These are phyloP conservation scores for Ceyx melanurus DNA, from an alignment of 2,113 vertebrate genomes.

Conservation along the genomic window DNA sequence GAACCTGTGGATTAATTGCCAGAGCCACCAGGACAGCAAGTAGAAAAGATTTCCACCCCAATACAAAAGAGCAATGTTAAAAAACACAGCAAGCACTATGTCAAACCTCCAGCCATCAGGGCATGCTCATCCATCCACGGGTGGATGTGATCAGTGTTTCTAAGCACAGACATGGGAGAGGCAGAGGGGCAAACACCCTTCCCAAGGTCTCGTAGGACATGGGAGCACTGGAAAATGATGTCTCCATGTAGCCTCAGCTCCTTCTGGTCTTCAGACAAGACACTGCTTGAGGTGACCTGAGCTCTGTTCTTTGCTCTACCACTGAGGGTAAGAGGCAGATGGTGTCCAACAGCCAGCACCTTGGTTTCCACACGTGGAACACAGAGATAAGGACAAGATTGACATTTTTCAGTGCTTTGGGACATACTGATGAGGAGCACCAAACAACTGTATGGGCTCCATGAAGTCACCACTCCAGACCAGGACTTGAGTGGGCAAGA, in stretches of 20 bases:
- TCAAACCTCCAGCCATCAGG: background rate
- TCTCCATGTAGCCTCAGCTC: background rate
- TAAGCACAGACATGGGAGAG: background rate
- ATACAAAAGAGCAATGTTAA: background rate
- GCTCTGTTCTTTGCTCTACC: background rate
- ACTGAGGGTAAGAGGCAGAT: background rate
- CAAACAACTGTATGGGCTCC: background rate
- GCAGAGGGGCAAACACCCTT: background rate
- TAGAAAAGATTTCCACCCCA: background rate
- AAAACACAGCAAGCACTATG: background rate
- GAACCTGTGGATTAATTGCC: background rate
- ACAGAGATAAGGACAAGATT: background rate
- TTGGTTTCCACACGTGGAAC: fast-evolving
- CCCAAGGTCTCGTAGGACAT: background rate
- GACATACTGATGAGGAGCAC: background rate
- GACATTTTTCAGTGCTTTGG: background rate
- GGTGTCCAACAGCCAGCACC: background rate
- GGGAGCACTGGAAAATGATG: background rate
- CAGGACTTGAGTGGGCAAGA: fast-evolving
- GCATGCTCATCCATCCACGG: background rate
- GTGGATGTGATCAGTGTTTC: fast-evolving
- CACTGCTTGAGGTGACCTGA: background rate
- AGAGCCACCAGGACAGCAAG: background rate
- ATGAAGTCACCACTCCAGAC: background rate
- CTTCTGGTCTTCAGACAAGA: background rate